Evolutionary conservation across 2,113 vertebrate species (phyloP).

Genomic region (Rhinopomastus cyanomelas): DNA sequence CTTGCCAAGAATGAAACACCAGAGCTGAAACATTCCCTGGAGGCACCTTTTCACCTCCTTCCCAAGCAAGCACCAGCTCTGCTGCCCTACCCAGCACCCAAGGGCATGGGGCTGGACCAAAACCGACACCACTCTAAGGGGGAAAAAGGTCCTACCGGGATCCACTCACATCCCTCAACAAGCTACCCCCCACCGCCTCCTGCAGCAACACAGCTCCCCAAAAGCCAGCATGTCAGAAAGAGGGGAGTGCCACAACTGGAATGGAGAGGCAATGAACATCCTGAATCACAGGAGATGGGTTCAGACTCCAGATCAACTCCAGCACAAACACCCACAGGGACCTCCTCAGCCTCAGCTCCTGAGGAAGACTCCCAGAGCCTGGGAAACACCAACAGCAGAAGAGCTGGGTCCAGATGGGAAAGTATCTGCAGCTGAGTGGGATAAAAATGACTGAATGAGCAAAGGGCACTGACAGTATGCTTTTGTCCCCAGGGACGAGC

Average conservation of each 20-base stretch:
- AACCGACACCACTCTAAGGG: background rate
- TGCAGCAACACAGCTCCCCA: background rate
- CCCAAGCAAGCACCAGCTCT: background rate
- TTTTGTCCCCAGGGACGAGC: background rate
- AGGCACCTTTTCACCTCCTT: background rate
- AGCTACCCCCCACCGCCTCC: background rate
- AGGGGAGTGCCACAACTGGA: background rate
- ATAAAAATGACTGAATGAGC: background rate
- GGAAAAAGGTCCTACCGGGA: background rate
- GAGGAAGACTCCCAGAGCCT: background rate
- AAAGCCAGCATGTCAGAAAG: background rate
- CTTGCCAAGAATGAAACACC: accelerated
- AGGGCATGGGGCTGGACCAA: background rate
- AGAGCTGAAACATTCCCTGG: accelerated
- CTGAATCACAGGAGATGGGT: accelerated
- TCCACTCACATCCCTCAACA: background rate
- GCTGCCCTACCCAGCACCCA: background rate
- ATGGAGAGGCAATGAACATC: background rate
- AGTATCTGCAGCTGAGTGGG: background rate
- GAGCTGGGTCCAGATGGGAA: background rate
- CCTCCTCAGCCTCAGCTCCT: background rate
- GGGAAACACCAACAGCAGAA: constrained; percentile 12
- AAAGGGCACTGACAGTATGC: background rate
- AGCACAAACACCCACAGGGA: background rate
- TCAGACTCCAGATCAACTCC: background rate